Evolutionary conservation across 92 coral and sea anemone species (phyloP), one percentile per base, ranked within the genome.

Genomic region (Parazoanthus atlanticus): DNA sequence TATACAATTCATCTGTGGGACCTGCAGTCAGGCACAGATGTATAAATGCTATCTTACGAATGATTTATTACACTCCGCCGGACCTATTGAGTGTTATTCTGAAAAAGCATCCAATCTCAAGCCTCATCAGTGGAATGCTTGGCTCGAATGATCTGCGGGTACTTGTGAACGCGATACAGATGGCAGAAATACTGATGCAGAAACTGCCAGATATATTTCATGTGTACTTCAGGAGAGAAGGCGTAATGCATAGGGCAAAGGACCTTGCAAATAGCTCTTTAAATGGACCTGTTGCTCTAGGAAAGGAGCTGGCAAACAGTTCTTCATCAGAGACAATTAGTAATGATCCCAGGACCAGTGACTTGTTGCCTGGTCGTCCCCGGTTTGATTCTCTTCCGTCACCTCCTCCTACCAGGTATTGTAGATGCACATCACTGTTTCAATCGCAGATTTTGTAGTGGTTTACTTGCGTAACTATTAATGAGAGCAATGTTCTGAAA

Each of bases 131-230:
- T 71, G 99, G 96, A 54, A 97, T 97, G 99, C 93, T 97, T 58
- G 96, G 91, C 82, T 97, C 99, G 12, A 91, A 91, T 89, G 99
- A 97, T 89, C 85, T 97, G 25, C 88, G 96, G 86, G 95, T 94
- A 52, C 94, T 97, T 34, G 98, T 96, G 49, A 97, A 97, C 88
- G 99, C 99, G 26, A 91, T 97, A 49, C 99, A 97, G 89, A 93
- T 97, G 95, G 98, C 99, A 73, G 97, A 97, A 47, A 97, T 97
- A 83, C 90, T 97, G 61, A 97, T 97, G 99, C 96, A 97, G 81
- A 97, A 97, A 84, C 84, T 97, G 85, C 99, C 99, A 19, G 99
- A 95, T 77, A 90, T 94, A 41, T 97, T 87, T 77, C 99, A 97
- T 79, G 98, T 97, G 81, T 96, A 94, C 69, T 97, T 97, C 90